Base-by-base conservation (phyloP, 2,888 invertebrate species). In the Xestobium rufovillosum region DNA sequence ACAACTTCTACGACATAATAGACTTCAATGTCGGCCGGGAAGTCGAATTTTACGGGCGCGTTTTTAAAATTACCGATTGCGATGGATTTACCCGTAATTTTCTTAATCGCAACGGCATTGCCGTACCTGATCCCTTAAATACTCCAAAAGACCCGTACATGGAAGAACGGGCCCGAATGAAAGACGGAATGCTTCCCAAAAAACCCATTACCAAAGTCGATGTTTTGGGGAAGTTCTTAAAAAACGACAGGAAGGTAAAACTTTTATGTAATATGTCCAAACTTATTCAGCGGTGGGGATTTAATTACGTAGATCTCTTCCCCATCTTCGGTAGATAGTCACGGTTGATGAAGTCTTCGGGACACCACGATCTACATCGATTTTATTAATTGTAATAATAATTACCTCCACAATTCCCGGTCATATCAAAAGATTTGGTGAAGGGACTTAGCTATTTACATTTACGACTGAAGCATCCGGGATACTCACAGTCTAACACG, bases 61-160 rank as follows among this genome's bases (percentile, higher is more conserved):
- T 79, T 4, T 90, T 75, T 57, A 78, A 85, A 69, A 81, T 95
- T 33, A 79, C 81, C 1, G 77, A 81, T 49, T 92, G 92, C 59
- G 94, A 95, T 59, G 74, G 77, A 47, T 94, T 91, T 57, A 92
- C 94, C 0, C 70, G 87, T 45, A 78, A 77, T 34, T 94, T 90
- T 62, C 66, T 94, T 3, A 83, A 84, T 57, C 79, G 86, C 29
- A 76, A 86, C 35, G 94, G 94, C 2, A 84, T 92, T 32, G 69
- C 80, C 19, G 87, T 94, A 3, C 80, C 86, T 0, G 81, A 84
- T 64, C 78, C 78, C 1, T 63, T 78, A 2, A 60, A 67, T 11
- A 61, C 68, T 10, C 79, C 80, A 3, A 58, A 57, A 3, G 74
- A 74, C 60, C 73, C 73, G 4, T 68, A 68, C n/a, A 56, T 67